Evolutionary conservation across 2,888 invertebrate species (phyloP).

Genomic region (Acanthosoma haemorrhoidale): DNA sequence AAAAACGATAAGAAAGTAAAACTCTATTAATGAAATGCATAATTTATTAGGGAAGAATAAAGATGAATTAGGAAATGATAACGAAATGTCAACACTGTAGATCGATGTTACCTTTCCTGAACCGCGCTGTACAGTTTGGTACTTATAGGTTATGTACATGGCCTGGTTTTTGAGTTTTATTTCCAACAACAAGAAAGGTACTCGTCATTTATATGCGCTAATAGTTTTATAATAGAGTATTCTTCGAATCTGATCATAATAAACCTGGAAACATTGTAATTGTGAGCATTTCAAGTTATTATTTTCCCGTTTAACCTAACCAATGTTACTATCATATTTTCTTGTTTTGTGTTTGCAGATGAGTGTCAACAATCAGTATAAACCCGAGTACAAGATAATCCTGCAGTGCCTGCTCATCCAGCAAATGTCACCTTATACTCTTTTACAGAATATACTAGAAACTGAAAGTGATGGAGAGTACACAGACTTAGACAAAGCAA

Average conservation of each 20-base stretch:
- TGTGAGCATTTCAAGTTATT: too few relatives aligned
- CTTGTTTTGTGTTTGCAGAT: constrained; percentile 20
- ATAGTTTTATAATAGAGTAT: background rate
- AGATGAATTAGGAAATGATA: background rate
- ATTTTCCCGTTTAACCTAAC: too few relatives aligned
- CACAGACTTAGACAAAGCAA: constrained; percentile 28
- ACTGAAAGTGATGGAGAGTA: constrained; percentile 27
- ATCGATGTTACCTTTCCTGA: constrained; percentile 24
- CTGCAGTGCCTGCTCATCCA: constrained; percentile 26
- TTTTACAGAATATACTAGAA: constrained; percentile 22
- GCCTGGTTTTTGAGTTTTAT: constrained; percentile 16
- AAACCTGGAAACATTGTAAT: too few relatives aligned
- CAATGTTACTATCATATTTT: too few relatives aligned
- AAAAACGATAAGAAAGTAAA: too few relatives aligned
- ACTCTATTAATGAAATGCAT: too few relatives aligned
- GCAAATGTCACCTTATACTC: constrained; percentile 25
- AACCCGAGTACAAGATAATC: constrained; percentile 26
- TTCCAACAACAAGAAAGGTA: constrained; percentile 7
- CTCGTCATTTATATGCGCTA: background rate
- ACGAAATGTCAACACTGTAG: constrained; percentile 22
- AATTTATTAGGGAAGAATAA: too few relatives aligned
- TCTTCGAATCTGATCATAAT: too few relatives aligned
- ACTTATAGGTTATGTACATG: constrained; percentile 28
- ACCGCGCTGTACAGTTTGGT: constrained; percentile 21
- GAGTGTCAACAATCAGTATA: constrained; percentile 23